Evolutionary conservation across 2,113 vertebrate genomes (phyloP), one percentile per base, ranked within the genome.

Genomic region (Aegithalos caudatus): DNA sequence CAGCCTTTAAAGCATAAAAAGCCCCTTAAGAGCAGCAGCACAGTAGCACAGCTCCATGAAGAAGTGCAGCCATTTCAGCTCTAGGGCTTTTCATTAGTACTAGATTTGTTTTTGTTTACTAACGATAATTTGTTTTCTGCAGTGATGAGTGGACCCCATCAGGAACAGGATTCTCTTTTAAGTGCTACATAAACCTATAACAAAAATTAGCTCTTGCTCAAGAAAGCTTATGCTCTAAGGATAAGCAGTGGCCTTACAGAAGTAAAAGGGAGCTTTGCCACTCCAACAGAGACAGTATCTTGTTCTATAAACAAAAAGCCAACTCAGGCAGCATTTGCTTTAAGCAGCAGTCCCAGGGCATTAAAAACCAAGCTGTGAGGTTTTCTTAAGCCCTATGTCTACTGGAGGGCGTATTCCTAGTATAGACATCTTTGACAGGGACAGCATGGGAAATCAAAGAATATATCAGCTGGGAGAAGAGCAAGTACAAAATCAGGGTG

Each of bases 191-290:
- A 94, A 96, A 89, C 73, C 66, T 72, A 5, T 85, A 94, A 90
- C 12, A 94, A 92, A 92, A 95, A 94, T 91, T 61, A 95, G 70
- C 45, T 91, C 45, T 90, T 94, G 70, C 78, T 95, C 45, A 81
- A 87, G 78, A 90, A 92, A 77, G 70, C 87, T 85, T 80, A 73
- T 54, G 33, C 45, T 72, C 70, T 91, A 44, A 91, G 50, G 58
- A 80, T 92, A 80, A 95, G 82, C 14, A 69, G 25, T 38, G 53
- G 37, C 53, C 91, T 89, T 87, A 33, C 21, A 69, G 81, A 89
- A 94, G 45, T 69, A 82, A 91, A 89, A 91, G 53, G 66, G 45
- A 91, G 70, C 65, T 95, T 89, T 89, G 42, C 66, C 3, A 7
- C 71, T 90, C 42, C n/a, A 87, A 16, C 29, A 69, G 53, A 94